Evolutionary conservation across 2,113 vertebrate species (phyloP), one percentile per base, ranked within the genome.

Genomic region (Platycercus adscitus): DNA sequence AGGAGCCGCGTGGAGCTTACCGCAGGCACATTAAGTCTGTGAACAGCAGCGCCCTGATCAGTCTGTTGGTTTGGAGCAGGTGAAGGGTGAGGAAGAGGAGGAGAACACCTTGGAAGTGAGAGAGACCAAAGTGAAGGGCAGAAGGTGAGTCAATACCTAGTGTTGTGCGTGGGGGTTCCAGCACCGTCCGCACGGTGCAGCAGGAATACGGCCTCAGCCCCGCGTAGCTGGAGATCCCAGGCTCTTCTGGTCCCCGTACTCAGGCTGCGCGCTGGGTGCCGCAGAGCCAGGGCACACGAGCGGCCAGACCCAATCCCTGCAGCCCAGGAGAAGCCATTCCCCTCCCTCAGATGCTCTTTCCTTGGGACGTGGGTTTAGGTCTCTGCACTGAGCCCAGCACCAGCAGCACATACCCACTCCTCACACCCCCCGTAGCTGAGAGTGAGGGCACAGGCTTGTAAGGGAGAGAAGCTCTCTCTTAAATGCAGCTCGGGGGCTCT

Each of bases 81-180:
- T 99, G 9, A 99, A 99, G 68, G 98, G 98, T 50, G 99, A 99
- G 90, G 99, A 99, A 86, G 99, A 99, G 20, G 99, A 99, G 64
- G 99, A 99, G 93, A 98, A 98, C 72, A 96, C 93, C 75, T 97
- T 99, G 71, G 98, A 99, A 96, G 97, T 99, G 28, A 98, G 98
- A 84, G 99, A 99, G 96, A 98, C 98, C 23, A 98, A 98, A 88
- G 91, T 99, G 73, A 98, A 98, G 88, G 99, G 99, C 50, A 98
- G 98, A 96, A 99, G 98, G 99, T 99, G 95, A 98, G 97, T 43
- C 8, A 39, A 2, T 53, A 14, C 8, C 33, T 52, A 4, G 37
- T 61, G 19, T 11, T 68, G 25, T 35, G 14, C 18, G 7, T 21
- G 8, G 4, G 8, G 3, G 0, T 10, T 83, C 65, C 11, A 18